These are phyloP conservation scores for Oostethus manadensis DNA, from an alignment of 2,113 vertebrate species.

Conservation along the genomic window DNA sequence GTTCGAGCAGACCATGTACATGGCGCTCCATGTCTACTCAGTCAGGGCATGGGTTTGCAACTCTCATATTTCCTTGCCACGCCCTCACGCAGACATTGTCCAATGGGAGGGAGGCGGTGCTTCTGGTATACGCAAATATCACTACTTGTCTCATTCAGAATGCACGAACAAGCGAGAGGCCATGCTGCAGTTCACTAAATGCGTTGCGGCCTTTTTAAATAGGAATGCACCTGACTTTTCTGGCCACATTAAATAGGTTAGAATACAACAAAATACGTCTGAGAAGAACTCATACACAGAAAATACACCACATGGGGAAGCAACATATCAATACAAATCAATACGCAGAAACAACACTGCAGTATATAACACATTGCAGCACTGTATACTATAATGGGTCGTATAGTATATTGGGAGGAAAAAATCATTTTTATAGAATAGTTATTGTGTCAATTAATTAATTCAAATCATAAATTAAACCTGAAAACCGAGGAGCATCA, in stretches of 20 bases:
- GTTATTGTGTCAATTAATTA: too few relatives aligned
- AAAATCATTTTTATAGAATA: too few relatives aligned
- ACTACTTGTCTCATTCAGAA: constrained; percentile 65
- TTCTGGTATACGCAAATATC: constrained; percentile 79
- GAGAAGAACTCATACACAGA: neutral
- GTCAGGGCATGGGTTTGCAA: constrained; percentile 72
- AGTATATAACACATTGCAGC: neutral
- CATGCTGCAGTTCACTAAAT: constrained; percentile 60
- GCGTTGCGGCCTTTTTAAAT: constrained; percentile 34
- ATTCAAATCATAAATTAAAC: too few relatives aligned
- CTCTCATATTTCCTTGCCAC: constrained; percentile 70
- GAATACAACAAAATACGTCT: neutral
- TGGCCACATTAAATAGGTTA: neutral
- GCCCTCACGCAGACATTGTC: constrained; percentile 52
- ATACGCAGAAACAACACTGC: neutral
- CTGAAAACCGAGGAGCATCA: too few relatives aligned
- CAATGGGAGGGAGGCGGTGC: constrained; percentile 85
- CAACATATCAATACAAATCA: too few relatives aligned
- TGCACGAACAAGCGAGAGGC: constrained; percentile 53
- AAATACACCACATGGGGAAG: neutral
- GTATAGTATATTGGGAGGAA: too few relatives aligned
- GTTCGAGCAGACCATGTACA: constrained; percentile 66
- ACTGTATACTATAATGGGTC: too few relatives aligned
- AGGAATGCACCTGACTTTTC: constrained; percentile 13
- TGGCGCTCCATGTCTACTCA: constrained; percentile 62